Percentiles rank a stretch among this genome's conserved stretches.
phyloP scores from a whole-genome alignment of 2,888 invertebrate genomes.

The Drosophila putrida region DNA sequence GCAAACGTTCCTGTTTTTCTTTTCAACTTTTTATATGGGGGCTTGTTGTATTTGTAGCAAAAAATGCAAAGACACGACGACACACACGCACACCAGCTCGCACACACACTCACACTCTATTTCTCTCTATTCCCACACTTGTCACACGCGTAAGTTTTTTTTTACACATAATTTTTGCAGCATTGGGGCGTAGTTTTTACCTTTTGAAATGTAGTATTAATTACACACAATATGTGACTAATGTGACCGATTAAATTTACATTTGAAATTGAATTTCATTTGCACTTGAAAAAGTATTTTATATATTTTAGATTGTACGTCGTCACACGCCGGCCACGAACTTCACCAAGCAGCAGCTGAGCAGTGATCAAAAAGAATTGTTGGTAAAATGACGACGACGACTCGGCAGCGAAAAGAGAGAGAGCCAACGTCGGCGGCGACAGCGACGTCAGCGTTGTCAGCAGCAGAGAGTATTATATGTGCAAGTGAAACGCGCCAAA shows the following conservation, averaged over 20 bases:
- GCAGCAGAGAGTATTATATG: conserved; percentile 32
- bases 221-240: conserved; percentile 19
- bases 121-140: conserved; percentile 61
- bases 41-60: conserved; percentile 66
- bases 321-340: conserved; percentile 71
- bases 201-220: conserved; percentile 37
- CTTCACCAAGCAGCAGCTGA: conserved; percentile 69
- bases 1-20: conserved; percentile 32
- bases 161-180: conserved; percentile 40
- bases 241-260: conserved; percentile 28
- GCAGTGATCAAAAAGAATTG: conserved; percentile 68
- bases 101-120: conserved; percentile 35
- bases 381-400: conserved; percentile 37
- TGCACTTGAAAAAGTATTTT: conserved; percentile 49
- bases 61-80: conserved; percentile 79
- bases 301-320: conserved; percentile 28
- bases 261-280: conserved; percentile 45
- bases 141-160: conserved; percentile 67
- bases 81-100: conserved; percentile 39
- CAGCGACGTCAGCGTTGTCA: conserved; percentile 17
- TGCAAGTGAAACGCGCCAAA: conserved; percentile 64
- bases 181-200: conserved; percentile 47
- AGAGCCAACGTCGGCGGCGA: conserved; percentile 18
- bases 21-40: conserved; percentile 10
- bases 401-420: conserved; percentile 28